Conservation (phyloP, 1,140 invertebrate genomes). For the Drosophila ogumai region DNA sequence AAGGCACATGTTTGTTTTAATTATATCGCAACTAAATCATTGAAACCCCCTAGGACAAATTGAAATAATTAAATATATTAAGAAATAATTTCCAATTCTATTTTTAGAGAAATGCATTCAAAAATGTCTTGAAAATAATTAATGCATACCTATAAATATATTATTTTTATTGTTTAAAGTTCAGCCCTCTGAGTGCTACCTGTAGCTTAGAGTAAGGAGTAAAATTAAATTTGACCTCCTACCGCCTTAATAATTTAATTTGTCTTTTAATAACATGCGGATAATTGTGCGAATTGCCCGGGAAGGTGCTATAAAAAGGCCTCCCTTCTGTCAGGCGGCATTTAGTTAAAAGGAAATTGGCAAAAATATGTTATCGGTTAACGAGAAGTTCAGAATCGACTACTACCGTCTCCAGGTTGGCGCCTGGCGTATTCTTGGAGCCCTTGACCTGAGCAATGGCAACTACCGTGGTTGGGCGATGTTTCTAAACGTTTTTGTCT, state of each 20-base stretch:
- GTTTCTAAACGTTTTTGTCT: conserved; percentile 35
- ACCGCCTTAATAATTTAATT: conserved; percentile 25
- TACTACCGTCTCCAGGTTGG: conserved; percentile 37
- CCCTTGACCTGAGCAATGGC: conserved; percentile 29
- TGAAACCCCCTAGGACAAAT: no score
- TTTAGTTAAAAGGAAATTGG: not conserved
- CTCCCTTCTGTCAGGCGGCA: not conserved
- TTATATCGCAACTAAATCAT: no score
- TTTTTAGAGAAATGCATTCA: not conserved
- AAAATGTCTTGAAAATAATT: no score
- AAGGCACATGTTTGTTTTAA: no score
- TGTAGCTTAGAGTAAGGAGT: no score
- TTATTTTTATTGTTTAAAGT: not conserved
- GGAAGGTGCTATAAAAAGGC: conserved; percentile 7
- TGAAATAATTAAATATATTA: not conserved
- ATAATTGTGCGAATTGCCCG: not conserved
- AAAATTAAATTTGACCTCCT: not conserved
- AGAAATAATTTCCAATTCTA: not conserved
- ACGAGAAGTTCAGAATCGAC: not conserved
- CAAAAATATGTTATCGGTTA: not conserved
- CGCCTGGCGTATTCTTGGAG: conserved; percentile 42
- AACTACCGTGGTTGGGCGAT: conserved; percentile 5
- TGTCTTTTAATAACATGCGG: not conserved
- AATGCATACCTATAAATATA: no score
- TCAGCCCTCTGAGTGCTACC: not conserved